Evolutionary conservation across 2,113 vertebrate species (phyloP).

Genomic region (Chaetodon trifascialis): DNA sequence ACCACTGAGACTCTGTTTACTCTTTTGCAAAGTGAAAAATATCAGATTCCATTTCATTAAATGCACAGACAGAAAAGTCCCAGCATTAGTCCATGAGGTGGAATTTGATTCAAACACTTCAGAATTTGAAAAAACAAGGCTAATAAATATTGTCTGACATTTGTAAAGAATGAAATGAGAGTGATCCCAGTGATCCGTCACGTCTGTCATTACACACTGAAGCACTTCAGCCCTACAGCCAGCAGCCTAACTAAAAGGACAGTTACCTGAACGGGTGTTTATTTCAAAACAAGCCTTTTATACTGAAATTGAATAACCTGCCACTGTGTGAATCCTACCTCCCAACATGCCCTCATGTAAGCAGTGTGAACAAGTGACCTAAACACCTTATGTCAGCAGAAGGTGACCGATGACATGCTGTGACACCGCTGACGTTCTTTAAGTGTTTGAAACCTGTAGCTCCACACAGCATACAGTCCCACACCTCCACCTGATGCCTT

Average conservation of each 20-base stretch:
- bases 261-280: neutral
- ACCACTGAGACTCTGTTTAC: neutral
- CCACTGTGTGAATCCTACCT: constrained; percentile 13
- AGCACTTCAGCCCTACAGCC: neutral
- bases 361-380: neutral
- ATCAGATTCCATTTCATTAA: neutral
- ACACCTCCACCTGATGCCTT: constrained; percentile 18
- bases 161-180: neutral
- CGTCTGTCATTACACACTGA: neutral
- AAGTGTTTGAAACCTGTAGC: neutral
- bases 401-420: neutral
- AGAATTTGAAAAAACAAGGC: neutral
- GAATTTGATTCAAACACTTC: neutral
- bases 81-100: neutral
- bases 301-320: neutral
- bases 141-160: neutral
- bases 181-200: neutral
- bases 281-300: neutral
- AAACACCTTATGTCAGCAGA: neutral
- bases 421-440: neutral
- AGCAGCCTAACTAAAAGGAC: neutral
- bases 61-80: neutral
- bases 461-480: neutral
- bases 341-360: neutral
- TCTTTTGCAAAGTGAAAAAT: neutral